Percentiles rank a stretch among this genome's conserved stretches.
Evolutionary conservation across 1,140 invertebrate species (phyloP).

Genomic region (Dinothrombium tinctorium): DNA sequence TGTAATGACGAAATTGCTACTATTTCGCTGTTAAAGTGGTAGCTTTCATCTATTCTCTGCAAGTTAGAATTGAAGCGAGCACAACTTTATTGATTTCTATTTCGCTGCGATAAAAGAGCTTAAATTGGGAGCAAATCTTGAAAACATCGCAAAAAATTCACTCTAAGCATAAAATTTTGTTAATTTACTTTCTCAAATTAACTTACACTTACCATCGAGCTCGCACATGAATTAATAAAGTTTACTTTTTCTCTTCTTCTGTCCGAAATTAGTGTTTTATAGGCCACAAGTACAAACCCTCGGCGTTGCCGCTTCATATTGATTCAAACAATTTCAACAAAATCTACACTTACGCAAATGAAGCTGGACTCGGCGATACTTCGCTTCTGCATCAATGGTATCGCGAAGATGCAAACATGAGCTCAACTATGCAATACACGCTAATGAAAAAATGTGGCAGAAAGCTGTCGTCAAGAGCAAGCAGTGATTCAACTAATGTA

Average conservation of each 20-base stretch:
- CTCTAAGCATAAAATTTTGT: no score
- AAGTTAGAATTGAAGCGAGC: no score
- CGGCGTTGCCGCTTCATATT: constrained; percentile 20
- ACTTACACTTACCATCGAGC: not conserved
- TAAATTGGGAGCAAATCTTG: no score
- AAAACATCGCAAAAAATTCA: no score
- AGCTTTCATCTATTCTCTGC: no score
- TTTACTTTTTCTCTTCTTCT: not conserved
- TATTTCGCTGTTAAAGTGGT: no score
- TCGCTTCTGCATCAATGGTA: constrained; percentile 20
- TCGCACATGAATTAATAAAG: not conserved
- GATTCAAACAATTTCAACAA: constrained; percentile 19
- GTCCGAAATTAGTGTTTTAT: constrained; percentile 20
- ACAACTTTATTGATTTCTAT: no score
- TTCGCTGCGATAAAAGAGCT: no score
- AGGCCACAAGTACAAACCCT: constrained; percentile 23
- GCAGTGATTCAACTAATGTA: not conserved
- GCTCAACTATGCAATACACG: not conserved
- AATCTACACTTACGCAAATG: constrained; percentile 16
- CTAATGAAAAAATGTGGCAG: not conserved
- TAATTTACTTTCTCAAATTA: not conserved
- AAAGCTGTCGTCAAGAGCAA: not conserved
- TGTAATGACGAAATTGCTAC: no score
- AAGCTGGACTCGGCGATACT: constrained; percentile 13
- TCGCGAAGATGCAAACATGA: constrained; percentile 6